Conservation (phyloP, 2,113 vertebrate species). For the Cyprinodon variegatus region DNA sequence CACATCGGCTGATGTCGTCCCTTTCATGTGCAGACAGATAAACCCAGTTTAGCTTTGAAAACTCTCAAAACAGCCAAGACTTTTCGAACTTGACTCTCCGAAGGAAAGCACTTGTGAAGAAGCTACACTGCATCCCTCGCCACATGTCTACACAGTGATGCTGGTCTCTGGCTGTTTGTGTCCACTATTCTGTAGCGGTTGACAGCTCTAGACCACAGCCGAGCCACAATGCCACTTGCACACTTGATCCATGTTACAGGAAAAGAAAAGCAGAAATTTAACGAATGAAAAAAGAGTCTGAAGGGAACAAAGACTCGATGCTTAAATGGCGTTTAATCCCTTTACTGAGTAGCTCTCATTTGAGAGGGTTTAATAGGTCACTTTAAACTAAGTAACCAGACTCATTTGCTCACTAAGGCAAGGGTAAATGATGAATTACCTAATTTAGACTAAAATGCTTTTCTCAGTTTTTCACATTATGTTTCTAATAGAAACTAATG, state of each 20-base stretch:
- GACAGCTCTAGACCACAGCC: conserved; percentile 86
- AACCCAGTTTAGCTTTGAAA: not conserved
- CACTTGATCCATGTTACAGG: conserved; percentile 24
- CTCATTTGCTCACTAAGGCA: not conserved
- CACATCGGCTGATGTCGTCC: not conserved
- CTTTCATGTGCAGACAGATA: not conserved
- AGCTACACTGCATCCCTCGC: not conserved
- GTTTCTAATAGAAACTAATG: not conserved
- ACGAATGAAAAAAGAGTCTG: not conserved
- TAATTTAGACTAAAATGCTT: accelerated
- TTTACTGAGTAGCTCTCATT: not conserved
- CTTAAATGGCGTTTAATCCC: not conserved
- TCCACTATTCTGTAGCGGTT: conserved; percentile 94
- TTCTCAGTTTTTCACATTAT: not conserved
- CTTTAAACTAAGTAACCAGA: not conserved
- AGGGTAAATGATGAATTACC: conserved; percentile 5
- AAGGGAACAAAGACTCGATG: not conserved
- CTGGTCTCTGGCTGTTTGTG: conserved; percentile 84
- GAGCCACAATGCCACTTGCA: conserved; percentile 72
- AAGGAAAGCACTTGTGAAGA: not conserved
- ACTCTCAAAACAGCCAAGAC: not conserved
- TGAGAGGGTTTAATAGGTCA: not conserved
- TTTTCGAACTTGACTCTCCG: not conserved
- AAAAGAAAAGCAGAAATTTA: not conserved
- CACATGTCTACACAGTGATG: conserved; percentile 47